Conservation (phyloP, 2,797 vertebrate genomes). For the Melopsittacus undulatus region DNA sequence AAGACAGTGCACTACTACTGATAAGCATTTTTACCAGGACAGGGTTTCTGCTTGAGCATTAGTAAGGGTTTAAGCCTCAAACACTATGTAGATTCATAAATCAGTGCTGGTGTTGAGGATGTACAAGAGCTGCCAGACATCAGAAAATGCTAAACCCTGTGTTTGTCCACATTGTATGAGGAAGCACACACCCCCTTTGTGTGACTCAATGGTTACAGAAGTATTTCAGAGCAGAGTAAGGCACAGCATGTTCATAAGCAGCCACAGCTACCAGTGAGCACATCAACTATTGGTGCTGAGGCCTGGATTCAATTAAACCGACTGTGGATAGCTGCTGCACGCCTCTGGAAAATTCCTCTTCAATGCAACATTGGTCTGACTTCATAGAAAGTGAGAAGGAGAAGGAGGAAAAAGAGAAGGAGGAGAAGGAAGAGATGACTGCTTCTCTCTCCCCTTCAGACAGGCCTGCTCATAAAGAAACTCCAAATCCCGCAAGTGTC, state of each 20-base stretch:
- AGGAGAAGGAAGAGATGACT: background rate
- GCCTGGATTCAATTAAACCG: background rate
- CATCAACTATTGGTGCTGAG: background rate
- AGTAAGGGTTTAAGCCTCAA: background rate
- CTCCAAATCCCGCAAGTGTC: background rate
- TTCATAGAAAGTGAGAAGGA: background rate
- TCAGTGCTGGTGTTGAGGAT: background rate
- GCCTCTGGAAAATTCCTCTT: background rate
- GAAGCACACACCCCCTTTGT: background rate
- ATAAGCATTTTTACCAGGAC: constrained; percentile 31
- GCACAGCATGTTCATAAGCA: background rate
- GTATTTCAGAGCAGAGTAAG: background rate
- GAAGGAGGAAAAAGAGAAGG: background rate
- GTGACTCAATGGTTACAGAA: background rate
- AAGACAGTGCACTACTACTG: background rate
- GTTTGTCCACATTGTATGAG: background rate
- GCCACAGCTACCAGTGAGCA: background rate
- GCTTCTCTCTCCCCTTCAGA: background rate
- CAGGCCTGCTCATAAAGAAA: background rate
- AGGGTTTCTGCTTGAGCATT: background rate
- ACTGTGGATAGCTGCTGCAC: background rate
- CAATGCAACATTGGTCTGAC: background rate
- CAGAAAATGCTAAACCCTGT: background rate
- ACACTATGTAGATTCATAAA: background rate
- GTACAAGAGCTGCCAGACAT: background rate